A percentile compares a stretch with the other conserved stretches of the same genome.
Conservation (phyloP, 2,888 invertebrate species). For the Eupithecia exiguata region DNA sequence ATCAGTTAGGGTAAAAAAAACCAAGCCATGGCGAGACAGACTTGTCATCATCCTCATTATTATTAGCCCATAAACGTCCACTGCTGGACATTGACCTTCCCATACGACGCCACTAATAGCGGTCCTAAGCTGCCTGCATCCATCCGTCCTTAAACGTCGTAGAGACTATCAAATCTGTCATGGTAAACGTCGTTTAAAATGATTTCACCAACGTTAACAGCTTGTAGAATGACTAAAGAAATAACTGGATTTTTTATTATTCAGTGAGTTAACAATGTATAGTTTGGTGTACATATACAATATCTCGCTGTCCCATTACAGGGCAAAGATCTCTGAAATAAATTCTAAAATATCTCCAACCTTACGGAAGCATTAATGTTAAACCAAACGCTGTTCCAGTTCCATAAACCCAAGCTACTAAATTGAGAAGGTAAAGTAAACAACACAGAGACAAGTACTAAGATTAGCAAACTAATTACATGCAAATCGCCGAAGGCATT, state of each 20-base stretch:
- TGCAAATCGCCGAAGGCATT: not conserved
- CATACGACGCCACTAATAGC: not conserved
- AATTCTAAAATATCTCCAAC: no score
- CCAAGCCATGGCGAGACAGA: not conserved
- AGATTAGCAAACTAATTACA: conserved; percentile 13
- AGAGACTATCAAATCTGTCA: not conserved
- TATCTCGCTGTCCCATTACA: no score
- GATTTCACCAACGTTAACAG: no score
- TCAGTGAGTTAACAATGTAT: no score
- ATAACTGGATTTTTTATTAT: no score
- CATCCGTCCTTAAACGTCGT: not conserved
- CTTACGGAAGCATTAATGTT: not conserved
- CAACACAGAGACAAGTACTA: not conserved
- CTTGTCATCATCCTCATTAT: not conserved
- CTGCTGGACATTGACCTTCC: not conserved
- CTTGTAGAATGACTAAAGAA: no score
- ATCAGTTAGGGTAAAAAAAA: not conserved
- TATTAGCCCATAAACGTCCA: not conserved
- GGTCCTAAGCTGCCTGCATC: not conserved
- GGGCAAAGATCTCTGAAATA: no score
- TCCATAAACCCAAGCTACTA: not conserved
- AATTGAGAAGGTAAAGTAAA: conserved; percentile 4
- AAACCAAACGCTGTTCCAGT: not conserved
- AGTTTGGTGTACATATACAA: no score
- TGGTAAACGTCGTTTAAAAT: not conserved